Percentiles rank a stretch among this genome's conserved stretches.
phyloP scores from a whole-genome alignment of 64 coral and sea anemone genomes.

The Acropora yongei region DNA sequence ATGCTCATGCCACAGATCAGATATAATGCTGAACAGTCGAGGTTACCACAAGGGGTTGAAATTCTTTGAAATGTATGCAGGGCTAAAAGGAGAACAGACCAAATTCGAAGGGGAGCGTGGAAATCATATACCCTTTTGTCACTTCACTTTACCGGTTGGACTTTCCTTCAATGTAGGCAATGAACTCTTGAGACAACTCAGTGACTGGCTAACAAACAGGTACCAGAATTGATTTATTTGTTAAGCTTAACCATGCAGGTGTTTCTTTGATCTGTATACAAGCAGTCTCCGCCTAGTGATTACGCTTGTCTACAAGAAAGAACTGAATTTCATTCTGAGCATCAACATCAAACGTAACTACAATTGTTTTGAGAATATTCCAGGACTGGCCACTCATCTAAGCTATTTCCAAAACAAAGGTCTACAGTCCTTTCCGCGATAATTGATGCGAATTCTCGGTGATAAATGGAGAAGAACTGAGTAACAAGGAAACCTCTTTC shows the following conservation, averaged over 20 bases:
- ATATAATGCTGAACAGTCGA: too few species aligned
- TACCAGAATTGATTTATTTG: neutral
- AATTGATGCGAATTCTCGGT: neutral
- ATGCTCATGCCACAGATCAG: too few species aligned
- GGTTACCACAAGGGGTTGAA: too few species aligned
- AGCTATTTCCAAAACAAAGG: too few species aligned
- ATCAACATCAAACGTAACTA: slow-evolving; percentile 2
- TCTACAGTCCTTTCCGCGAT: neutral
- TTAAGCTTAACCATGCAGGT: neutral
- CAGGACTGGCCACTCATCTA: neutral
- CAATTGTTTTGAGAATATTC: neutral
- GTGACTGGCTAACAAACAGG: neutral
- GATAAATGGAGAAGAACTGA: neutral
- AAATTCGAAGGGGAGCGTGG: too few species aligned
- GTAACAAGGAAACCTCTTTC: neutral
- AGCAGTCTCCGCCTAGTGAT: neutral
- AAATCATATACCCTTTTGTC: too few species aligned
- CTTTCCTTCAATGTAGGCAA: too few species aligned
- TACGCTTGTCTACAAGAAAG: slow-evolving; percentile 34
- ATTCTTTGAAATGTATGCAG: neutral
- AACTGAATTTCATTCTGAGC: slow-evolving; percentile 7
- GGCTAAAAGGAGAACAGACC: too few species aligned
- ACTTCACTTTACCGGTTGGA: too few species aligned
- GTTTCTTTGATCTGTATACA: neutral
- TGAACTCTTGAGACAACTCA: neutral